Evolutionary conservation across 2,888 invertebrate species (phyloP).

Genomic region (Eupithecia insigniata): DNA sequence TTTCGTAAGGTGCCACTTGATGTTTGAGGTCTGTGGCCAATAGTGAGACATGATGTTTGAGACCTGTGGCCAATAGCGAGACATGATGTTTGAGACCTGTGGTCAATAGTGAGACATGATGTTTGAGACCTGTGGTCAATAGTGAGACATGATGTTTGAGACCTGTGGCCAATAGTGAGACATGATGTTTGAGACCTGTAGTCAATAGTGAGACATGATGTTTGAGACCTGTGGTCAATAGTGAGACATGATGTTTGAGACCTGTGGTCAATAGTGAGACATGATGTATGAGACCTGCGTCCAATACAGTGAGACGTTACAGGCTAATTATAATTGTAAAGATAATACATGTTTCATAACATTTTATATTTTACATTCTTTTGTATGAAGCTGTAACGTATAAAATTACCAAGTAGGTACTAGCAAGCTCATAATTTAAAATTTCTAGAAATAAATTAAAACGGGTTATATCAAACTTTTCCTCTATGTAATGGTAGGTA

Average conservation of each 20-base stretch:
- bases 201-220: no score
- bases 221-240: no score
- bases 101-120: not conserved
- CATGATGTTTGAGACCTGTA: no score
- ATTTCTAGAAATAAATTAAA: constrained; percentile 40
- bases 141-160: no score
- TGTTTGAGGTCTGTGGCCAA: no score
- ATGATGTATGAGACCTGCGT: no score
- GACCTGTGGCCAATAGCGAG: not conserved
- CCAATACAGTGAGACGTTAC: not conserved
- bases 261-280: no score
- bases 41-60: not conserved
- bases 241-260: not conserved
- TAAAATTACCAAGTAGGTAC: constrained; percentile 29
- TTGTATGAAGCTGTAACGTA: constrained; percentile 43
- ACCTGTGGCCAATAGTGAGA: not conserved
- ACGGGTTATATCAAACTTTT: constrained; percentile 28
- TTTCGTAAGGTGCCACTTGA: not conserved
- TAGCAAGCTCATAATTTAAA: constrained; percentile 38
- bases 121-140: not conserved
- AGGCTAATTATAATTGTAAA: constrained; percentile 14
- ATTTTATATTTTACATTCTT: constrained; percentile 46
- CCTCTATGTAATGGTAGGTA: constrained; percentile 20
- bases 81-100: no score
- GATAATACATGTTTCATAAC: constrained; percentile 45